Base-by-base conservation (phyloP, 2,113 vertebrate species). In the Rissa tridactyla region DNA sequence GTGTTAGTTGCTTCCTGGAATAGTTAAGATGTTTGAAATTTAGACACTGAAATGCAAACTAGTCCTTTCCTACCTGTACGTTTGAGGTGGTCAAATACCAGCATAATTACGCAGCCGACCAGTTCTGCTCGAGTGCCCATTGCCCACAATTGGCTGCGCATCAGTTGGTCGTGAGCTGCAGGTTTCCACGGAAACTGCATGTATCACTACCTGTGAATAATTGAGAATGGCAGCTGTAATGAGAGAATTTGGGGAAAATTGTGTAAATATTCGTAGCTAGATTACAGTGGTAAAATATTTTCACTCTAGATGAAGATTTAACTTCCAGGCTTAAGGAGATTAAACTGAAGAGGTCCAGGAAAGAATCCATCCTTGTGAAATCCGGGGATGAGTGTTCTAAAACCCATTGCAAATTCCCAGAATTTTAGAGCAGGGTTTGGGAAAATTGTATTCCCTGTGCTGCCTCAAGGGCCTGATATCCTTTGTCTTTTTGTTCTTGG, bases 141-240 rank as follows among this genome's bases (percentile, higher is more conserved):
- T 75, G 95, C 95, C 94, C 0, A 22, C 91, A 73, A 79, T 93
- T 94, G 95, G 83, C 96, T 96, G 91, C 6, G 17, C 92, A 91
- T 95, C 96, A 44, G 54, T 78, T 82, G 87, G 82, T 91, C 7
- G 20, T 55, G 96, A 96, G 87, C 92, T 61, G 94, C 94, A 94
- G 93, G 97, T 98, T 98, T 97, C 97, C 97, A 97, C 36, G 97
- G 97, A 97, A 98, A 98, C 97, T 85, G 94, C 94, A 94, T 97
- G 95, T 96, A 91, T 89, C 79, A 9, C 94, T 98, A 98, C 97
- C 97, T 98, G 95, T 94, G 97, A 97, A 96, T 97, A 98, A 97
- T 97, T 84, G 96, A 97, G 93, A 97, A 89, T 94, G 87, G 92
- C 96, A 96, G 93, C 78, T 96, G 92, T 97, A 97, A 97, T 97